These are phyloP conservation scores for Orestias chungarensis DNA, from an alignment of 2,797 vertebrate species.

Conservation along the genomic window DNA sequence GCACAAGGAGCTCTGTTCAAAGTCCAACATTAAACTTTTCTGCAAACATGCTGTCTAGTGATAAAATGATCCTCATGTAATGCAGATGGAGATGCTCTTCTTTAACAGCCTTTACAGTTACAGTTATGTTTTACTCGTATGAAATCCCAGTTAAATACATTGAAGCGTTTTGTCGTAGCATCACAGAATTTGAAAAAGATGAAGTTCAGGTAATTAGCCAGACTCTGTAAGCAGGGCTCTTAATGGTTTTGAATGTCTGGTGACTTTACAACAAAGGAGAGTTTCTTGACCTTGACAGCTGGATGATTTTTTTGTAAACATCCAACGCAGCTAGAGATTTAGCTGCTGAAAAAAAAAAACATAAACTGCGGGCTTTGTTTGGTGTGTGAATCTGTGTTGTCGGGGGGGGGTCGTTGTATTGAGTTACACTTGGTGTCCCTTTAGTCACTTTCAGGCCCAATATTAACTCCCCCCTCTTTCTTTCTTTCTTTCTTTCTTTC, in stretches of 20 bases:
- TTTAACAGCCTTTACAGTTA: background rate
- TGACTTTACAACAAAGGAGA: background rate
- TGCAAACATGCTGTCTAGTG: background rate
- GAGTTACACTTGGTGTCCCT: slow-evolving; percentile 54
- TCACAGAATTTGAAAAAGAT: background rate
- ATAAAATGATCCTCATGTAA: background rate
- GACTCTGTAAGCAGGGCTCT: background rate
- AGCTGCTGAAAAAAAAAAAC: slow-evolving; percentile 17
- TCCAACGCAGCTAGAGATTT: slow-evolving; percentile 28
- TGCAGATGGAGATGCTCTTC: background rate
- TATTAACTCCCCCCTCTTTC: slow-evolving; percentile 32
- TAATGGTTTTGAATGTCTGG: background rate
- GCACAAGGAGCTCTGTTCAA: background rate
- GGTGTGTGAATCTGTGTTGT: too few species aligned
- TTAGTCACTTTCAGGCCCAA: slow-evolving; percentile 40
- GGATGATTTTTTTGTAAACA: slow-evolving; percentile 31
- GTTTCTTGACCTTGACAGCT: slow-evolving; percentile 19
- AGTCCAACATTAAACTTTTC: background rate
- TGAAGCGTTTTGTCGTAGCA: background rate
- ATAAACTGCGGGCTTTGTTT: fast-evolving
- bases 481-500: too few species aligned
- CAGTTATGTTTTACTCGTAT: background rate
- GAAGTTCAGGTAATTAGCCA: background rate
- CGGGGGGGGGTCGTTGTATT: slow-evolving; percentile 9
- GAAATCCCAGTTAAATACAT: background rate